Conservation (phyloP, 2,113 vertebrate genomes). For the Dasyornis broadbenti region DNA sequence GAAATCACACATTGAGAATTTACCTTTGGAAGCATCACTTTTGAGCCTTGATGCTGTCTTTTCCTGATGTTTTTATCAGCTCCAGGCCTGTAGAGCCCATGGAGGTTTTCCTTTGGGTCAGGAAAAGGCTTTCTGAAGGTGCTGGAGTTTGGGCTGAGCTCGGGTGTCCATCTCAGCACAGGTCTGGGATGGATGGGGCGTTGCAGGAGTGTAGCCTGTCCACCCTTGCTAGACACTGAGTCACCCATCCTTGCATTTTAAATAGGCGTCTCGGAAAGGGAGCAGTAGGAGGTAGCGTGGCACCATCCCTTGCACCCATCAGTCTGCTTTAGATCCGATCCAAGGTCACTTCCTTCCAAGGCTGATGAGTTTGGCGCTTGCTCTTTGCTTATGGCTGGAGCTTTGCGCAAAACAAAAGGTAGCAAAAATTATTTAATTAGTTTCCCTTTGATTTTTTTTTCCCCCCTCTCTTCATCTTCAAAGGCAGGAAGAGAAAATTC, state of each 20-base stretch:
- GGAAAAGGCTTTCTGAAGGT: not conserved
- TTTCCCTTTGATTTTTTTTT: conserved; percentile 2
- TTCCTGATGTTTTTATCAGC: not conserved
- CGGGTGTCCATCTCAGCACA: not conserved
- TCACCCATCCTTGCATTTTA: not conserved
- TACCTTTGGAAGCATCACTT: not conserved
- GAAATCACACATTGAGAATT: not conserved
- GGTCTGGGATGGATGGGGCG: not conserved
- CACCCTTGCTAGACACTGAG: not conserved
- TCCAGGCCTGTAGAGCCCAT: not conserved
- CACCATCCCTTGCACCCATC: not conserved
- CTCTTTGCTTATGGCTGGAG: not conserved
- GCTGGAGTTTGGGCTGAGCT: not conserved
- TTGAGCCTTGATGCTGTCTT: not conserved
- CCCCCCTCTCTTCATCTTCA: not conserved
- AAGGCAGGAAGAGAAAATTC: conserved; percentile 48
- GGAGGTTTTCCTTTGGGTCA: not conserved
- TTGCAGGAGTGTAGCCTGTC: not conserved
- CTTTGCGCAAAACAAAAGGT: not conserved
- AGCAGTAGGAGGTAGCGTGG: not conserved
- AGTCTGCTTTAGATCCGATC: not conserved
- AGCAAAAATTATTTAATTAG: not conserved
- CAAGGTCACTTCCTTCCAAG: not conserved
- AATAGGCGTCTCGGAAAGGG: not conserved
- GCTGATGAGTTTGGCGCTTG: not conserved